Percentiles rank a stretch among this genome's conserved stretches.
phyloP scores from a whole-genome alignment of 2,888 invertebrate genomes.

The Mycogona germanica region DNA sequence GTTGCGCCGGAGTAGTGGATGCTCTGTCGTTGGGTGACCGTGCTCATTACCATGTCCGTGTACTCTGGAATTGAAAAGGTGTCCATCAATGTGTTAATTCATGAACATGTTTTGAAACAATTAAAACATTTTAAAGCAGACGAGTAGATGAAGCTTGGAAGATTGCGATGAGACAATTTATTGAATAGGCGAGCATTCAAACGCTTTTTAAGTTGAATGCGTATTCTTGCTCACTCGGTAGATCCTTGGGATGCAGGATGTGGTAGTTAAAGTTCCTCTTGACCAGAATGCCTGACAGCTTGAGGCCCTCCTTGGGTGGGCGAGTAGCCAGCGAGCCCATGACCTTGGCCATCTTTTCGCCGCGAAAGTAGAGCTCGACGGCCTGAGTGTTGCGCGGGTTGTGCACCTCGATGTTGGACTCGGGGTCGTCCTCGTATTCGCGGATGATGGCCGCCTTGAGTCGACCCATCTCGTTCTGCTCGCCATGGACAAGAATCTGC shows the following conservation, averaged over 20 bases:
- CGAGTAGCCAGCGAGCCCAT: conserved; percentile 85
- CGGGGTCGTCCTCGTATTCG: conserved; percentile 78
- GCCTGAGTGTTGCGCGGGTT: conserved; percentile 93
- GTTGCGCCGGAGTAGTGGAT: conserved; percentile 70
- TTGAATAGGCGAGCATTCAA: neutral
- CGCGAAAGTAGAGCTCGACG: conserved; percentile 85
- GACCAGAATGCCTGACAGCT: conserved; percentile 83
- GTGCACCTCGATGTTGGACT: conserved; percentile 71
- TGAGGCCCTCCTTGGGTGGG: conserved; percentile 60
- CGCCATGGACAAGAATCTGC: conserved; percentile 89
- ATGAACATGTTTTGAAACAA: too few species aligned
- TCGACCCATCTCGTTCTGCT: conserved; percentile 97
- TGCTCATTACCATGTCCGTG: conserved; percentile 88
- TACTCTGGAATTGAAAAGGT: conserved; percentile 55
- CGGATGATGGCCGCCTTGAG: conserved; percentile 86
- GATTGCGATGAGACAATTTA: too few species aligned
- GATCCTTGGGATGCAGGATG: conserved; percentile 76
- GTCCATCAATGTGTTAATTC: too few species aligned
- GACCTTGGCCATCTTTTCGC: conserved; percentile 95
- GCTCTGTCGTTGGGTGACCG: conserved; percentile 83
- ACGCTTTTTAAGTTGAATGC: conserved; percentile 2
- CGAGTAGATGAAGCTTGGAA: too few species aligned
- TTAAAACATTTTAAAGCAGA: too few species aligned
- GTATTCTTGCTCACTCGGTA: conserved; percentile 52
- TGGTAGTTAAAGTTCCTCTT: conserved; percentile 98